Evolutionary conservation across 2,888 invertebrate genomes (phyloP), one percentile per base, ranked within the genome.

Genomic region (Chymomyza caudatula): DNA sequence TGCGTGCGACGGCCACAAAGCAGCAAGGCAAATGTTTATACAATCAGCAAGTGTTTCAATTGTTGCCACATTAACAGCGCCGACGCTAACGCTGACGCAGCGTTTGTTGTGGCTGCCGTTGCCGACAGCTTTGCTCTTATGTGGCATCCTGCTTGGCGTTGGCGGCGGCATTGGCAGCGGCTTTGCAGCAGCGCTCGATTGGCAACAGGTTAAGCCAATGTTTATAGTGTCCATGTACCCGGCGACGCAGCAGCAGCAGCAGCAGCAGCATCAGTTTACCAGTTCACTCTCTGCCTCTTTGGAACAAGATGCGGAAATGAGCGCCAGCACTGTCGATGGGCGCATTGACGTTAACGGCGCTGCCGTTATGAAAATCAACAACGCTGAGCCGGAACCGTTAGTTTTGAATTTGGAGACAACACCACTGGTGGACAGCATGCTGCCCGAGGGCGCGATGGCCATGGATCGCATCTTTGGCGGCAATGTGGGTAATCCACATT

Each of bases 401-500:
- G 85, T 88, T 2, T 67, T 89, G 52, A 87, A 89, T 71, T 59
- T 89, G 60, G 90, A 89, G 70, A 88, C 85, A 2, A 85, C 88
- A 6, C 81, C 86, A 8, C 72, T 89, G 65, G 62, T 84, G 17
- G 85, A 84, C 37, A 83, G 81, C 61, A 84, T 87, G 85, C 60
- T 88, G 59, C 82, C 88, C 4, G 87, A 80, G 13, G 83, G 85
- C 17, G 78, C 83, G 4, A 85, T 87, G 73, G 90, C 90, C 47
- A 89, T 89, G 90, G 89, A 88, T 77, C 88, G 89, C 37, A 90
- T 90, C 49, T 88, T 90, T 60, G 90, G 90, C 37, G 90, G 90
- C 29, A 79, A 78, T 65, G 87, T 89, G 25, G 90, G 89, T 5
- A 74, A 79, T 63, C 86, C 86, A 0, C 74, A 88, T 60, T 77